phyloP scores from a whole-genome alignment of 2,888 invertebrate genomes.

The Orthosia gracilis region DNA sequence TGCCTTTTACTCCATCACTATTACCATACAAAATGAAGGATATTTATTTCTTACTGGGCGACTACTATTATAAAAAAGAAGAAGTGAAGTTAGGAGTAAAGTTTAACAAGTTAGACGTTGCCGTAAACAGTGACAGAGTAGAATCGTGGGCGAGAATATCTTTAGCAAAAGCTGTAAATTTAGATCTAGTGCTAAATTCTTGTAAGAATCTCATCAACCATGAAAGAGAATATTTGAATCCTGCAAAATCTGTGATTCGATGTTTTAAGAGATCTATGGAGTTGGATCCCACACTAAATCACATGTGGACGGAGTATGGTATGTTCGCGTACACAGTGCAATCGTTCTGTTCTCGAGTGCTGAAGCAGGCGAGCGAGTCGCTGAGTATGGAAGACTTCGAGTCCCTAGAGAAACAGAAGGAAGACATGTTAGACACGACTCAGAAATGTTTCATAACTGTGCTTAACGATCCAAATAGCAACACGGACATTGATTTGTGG shows the following conservation, averaged over 20 bases:
- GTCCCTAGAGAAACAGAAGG: constrained; percentile 94
- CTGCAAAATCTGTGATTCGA: constrained; percentile 94
- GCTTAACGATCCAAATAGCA: constrained; percentile 91
- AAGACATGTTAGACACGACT: constrained; percentile 95
- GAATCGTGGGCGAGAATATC: constrained; percentile 99
- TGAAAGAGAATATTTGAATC: constrained; percentile 92
- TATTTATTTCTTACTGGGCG: constrained; percentile 97
- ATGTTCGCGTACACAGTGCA: constrained; percentile 97
- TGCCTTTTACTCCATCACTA: constrained; percentile 89
- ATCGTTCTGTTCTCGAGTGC: constrained; percentile 96
- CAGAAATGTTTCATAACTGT: constrained; percentile 95
- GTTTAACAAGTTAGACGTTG: constrained; percentile 96
- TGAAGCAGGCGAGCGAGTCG: constrained; percentile 95
- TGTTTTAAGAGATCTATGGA: constrained; percentile 96
- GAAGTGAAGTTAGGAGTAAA: constrained; percentile 94
- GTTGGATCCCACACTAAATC: constrained; percentile 93
- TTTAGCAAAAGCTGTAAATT: constrained; percentile 94
- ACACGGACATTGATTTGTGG: constrained; percentile 96
- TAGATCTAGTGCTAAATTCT: constrained; percentile 96
- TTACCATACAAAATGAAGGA: constrained; percentile 93
- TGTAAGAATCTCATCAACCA: constrained; percentile 91
- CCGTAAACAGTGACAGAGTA: constrained; percentile 94
- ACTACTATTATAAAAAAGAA: constrained; percentile 97
- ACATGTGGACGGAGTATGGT: constrained; percentile 97
- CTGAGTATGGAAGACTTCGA: constrained; percentile 94